Conservation (phyloP, 2,113 vertebrate species). For the Neodontobutis hainanensis region DNA sequence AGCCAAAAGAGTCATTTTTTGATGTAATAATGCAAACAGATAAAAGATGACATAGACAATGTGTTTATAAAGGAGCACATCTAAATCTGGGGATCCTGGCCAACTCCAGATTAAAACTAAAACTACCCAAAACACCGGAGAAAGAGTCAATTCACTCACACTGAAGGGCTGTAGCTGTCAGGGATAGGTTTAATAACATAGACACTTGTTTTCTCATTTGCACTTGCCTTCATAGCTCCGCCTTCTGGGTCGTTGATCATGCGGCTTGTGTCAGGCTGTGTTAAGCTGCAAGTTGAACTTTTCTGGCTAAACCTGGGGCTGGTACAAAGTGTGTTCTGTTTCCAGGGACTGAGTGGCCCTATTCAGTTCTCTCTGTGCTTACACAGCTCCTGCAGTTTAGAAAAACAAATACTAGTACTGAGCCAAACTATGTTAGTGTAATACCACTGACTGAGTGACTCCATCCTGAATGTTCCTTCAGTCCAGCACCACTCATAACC, state of each 20-base stretch:
- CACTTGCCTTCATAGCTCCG: constrained; percentile 52
- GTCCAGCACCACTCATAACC: neutral
- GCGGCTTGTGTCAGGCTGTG: too few species aligned
- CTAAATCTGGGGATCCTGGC: too few species aligned
- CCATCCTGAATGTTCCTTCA: neutral
- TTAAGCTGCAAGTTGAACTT: neutral
- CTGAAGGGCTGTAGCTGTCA: too few species aligned
- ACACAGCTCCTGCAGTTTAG: constrained; percentile 35
- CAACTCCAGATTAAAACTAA: too few species aligned
- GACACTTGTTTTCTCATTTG: constrained; percentile 67
- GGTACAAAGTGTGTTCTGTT: constrained; percentile 60
- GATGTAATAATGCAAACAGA: too few species aligned
- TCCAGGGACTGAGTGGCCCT: constrained; percentile 43
- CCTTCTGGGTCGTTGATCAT: neutral
- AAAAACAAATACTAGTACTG: neutral
- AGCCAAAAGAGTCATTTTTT: too few species aligned
- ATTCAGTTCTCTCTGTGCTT: constrained; percentile 58
- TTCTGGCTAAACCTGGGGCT: constrained; percentile 50
- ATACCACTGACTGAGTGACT: neutral
- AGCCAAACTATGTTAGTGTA: neutral
- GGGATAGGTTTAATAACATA: neutral
- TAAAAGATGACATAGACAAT: too few species aligned
- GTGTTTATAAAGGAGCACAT: too few species aligned
- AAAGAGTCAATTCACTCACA: too few species aligned
- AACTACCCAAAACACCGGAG: too few species aligned